These are phyloP conservation scores for Torymus texanus DNA, from an alignment of 2,888 invertebrate species.

Conservation along the genomic window DNA sequence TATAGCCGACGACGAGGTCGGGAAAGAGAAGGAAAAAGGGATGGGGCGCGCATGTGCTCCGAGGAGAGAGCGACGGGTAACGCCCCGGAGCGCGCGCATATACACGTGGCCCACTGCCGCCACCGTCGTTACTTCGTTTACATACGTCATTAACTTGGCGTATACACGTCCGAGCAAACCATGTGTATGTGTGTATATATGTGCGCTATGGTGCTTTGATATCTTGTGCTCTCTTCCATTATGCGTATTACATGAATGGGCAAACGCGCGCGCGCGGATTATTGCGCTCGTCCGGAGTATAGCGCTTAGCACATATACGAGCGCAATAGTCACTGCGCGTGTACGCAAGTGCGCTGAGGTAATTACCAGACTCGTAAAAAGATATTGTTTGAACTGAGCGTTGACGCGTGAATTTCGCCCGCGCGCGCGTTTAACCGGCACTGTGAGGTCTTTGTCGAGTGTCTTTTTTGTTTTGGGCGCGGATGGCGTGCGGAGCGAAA, in stretches of 20 bases:
- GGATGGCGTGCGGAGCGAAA: no score
- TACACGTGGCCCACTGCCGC: slow-evolving; percentile 20
- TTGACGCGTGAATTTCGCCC: no score
- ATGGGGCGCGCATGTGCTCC: slow-evolving; percentile 46
- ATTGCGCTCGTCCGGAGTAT: background rate
- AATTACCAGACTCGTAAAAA: no score
- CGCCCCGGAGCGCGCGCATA: slow-evolving; percentile 33
- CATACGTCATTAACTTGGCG: slow-evolving; percentile 20
- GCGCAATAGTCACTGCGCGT: no score
- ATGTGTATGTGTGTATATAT: background rate
- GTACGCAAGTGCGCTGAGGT: no score
- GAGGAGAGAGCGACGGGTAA: slow-evolving; percentile 35
- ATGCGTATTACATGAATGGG: slow-evolving; percentile 4
- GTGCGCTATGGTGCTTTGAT: no score
- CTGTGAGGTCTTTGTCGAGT: no score
- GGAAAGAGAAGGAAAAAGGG: background rate
- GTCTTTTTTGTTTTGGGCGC: no score
- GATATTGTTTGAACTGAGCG: no score
- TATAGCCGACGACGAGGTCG: no score
- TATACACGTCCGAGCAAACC: background rate
- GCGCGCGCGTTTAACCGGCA: no score
- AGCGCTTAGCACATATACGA: background rate
- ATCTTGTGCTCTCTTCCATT: background rate
- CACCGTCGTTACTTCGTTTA: slow-evolving; percentile 16
- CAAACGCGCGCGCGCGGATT: no score